phyloP scores from a whole-genome alignment of 2,797 vertebrate species.

The Clarias laeviceps region DNA sequence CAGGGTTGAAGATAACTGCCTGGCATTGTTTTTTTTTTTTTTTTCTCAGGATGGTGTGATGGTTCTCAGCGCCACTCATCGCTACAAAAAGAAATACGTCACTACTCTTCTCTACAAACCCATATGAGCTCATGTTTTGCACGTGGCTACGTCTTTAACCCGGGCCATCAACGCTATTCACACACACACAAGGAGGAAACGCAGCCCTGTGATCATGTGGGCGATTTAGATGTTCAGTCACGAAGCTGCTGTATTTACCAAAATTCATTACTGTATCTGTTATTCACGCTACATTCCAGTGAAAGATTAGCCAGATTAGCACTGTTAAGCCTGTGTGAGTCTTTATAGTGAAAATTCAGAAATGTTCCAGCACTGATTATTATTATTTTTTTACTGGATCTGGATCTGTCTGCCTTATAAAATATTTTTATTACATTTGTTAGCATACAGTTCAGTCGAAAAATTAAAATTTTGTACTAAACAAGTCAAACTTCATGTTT shows the following conservation, averaged over 20 bases:
- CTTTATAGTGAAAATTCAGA: background rate
- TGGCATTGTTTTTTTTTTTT: background rate
- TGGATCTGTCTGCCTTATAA: background rate
- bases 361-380: background rate
- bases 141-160: background rate
- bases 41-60: slow-evolving; percentile 91
- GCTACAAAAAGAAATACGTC: slow-evolving; percentile 98
- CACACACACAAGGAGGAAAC: background rate
- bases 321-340: too few species aligned
- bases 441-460: background rate
- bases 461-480: background rate
- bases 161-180: background rate
- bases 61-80: slow-evolving; percentile 95
- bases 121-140: slow-evolving; percentile 74
- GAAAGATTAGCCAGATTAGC: slow-evolving; percentile 2
- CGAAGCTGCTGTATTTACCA: background rate
- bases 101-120: slow-evolving; percentile 97
- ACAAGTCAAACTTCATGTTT: background rate
- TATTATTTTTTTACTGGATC: background rate
- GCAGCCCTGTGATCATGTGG: background rate
- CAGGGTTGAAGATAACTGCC: background rate
- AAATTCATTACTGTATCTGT: background rate
- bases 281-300: background rate
- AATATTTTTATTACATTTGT: background rate
- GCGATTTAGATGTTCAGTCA: background rate